A percentile compares a stretch with the other conserved stretches of the same genome.
Evolutionary conservation across 2,797 vertebrate genomes (phyloP).

Genomic region (Arnoldichthys spilopterus): DNA sequence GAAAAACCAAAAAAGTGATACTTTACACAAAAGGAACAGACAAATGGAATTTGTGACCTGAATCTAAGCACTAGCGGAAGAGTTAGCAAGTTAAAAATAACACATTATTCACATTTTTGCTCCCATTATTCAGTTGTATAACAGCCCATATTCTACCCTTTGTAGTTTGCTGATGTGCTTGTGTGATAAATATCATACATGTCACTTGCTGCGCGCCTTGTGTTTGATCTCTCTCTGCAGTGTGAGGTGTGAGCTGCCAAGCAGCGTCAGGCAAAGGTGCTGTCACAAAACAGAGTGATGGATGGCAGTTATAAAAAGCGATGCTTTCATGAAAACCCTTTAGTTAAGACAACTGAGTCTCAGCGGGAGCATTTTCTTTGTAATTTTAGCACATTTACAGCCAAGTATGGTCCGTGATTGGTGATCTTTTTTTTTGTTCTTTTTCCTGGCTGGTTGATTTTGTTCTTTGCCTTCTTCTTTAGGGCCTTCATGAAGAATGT

Average conservation of each 20-base stretch:
- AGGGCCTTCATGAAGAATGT: slow-evolving; percentile 98
- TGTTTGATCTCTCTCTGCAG: slow-evolving; percentile 38
- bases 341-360: slow-evolving; percentile 38
- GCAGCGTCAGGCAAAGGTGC: slow-evolving; percentile 28
- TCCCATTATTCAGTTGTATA: slow-evolving; percentile 2
- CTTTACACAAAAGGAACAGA: background rate
- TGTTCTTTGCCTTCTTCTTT: slow-evolving; percentile 47
- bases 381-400: slow-evolving; percentile 38
- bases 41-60: background rate
- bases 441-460: slow-evolving; percentile 14
- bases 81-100: background rate
- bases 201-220: background rate
- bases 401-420: background rate
- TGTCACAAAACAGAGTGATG: slow-evolving; percentile 45
- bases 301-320: slow-evolving; percentile 21
- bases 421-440: background rate
- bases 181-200: background rate
- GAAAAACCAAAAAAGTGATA: background rate
- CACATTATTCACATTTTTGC: background rate
- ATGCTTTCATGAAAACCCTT: slow-evolving; percentile 30
- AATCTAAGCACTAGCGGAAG: no score
- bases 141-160: background rate
- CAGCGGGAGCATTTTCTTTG: slow-evolving; percentile 2
- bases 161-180: slow-evolving; percentile 13
- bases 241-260: slow-evolving; percentile 42